Base-by-base conservation (phyloP, 2,113 vertebrate genomes). In the Smithornis capensis region DNA sequence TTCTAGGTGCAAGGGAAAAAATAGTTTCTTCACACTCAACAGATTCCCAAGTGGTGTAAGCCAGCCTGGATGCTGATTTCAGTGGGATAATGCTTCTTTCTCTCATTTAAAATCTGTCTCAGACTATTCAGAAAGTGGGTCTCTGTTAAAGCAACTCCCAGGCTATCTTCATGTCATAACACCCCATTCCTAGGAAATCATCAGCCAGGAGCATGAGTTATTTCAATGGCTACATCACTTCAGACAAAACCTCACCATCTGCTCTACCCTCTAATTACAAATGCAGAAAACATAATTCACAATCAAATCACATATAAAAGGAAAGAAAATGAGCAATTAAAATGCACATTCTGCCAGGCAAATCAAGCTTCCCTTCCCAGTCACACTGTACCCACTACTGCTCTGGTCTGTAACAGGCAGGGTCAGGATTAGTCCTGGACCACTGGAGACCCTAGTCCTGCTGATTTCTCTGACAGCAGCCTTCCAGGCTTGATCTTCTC, bases 261-360 rank as follows among this genome's bases (percentile, higher is more conserved):
- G 96, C 87, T 96, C 88, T 83, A 80, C 77, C 37, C 69, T 91
- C 92, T 93, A 96, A 97, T 97, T 97, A 96, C 94, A 92, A 97
- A 97, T 94, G 95, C 90, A 91, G 70, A 90, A 95, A 96, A 88
- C 91, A 95, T 96, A 95, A 97, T 94, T 97, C 94, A 95, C 90
- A 96, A 94, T 77, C 96, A 89, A 96, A 94, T 94, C 94, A 92
- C 90, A 97, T 62, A 59, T 28, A 88, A 89, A 69, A 74, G 17
- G 62, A 75, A 77, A 89, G 91, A 90, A 97, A 97, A 97, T 92
- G 92, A 97, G 95, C 95, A 89, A 96, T 96, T 97, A 95, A 96
- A 97, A 96, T 89, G 94, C 91, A 91, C 67, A 93, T 84, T 85
- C 90, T 90, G 52, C 86, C 73, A 92, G 53, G 88, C 83, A 95